Conservation (phyloP, 1,140 invertebrate genomes). For the Chelonus insularis region DNA sequence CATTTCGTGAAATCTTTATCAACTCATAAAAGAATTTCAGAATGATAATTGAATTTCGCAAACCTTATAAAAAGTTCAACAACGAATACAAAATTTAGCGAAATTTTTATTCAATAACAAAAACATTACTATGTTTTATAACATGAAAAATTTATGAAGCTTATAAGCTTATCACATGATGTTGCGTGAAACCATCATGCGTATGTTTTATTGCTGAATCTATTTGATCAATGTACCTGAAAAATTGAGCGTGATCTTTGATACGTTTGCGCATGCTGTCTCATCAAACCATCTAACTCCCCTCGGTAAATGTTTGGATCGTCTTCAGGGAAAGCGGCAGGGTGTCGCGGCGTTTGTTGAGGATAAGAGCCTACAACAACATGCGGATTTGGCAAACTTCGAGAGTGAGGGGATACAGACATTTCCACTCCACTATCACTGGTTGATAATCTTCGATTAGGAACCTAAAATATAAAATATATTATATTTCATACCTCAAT, state of each 20-base stretch:
- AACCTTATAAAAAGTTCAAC: too few relatives aligned
- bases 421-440: slow-evolving; percentile 57
- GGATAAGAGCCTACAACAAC: slow-evolving; percentile 46
- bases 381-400: slow-evolving; percentile 52
- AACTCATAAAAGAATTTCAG: too few relatives aligned
- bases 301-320: slow-evolving; percentile 69
- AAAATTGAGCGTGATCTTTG: slow-evolving; percentile 52
- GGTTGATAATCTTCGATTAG: slow-evolving; percentile 51
- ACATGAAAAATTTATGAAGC: too few relatives aligned
- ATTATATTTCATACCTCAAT: too few relatives aligned
- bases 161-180: too few relatives aligned
- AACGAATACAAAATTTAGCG: too few relatives aligned
- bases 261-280: slow-evolving; percentile 68
- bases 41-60: too few relatives aligned
- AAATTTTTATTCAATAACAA: too few relatives aligned
- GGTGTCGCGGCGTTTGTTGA: slow-evolving; percentile 53
- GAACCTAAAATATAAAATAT: slow-evolving; percentile 39
- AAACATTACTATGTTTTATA: too few relatives aligned
- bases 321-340: slow-evolving; percentile 61
- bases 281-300: slow-evolving; percentile 75
- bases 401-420: slow-evolving; percentile 53
- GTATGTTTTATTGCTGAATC: background rate
- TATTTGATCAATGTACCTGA: slow-evolving; percentile 43
- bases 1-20: too few relatives aligned
- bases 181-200: too few relatives aligned